Evolutionary conservation across 2,888 invertebrate genomes (phyloP).

Genomic region (Macrostomum cliftonense): DNA sequence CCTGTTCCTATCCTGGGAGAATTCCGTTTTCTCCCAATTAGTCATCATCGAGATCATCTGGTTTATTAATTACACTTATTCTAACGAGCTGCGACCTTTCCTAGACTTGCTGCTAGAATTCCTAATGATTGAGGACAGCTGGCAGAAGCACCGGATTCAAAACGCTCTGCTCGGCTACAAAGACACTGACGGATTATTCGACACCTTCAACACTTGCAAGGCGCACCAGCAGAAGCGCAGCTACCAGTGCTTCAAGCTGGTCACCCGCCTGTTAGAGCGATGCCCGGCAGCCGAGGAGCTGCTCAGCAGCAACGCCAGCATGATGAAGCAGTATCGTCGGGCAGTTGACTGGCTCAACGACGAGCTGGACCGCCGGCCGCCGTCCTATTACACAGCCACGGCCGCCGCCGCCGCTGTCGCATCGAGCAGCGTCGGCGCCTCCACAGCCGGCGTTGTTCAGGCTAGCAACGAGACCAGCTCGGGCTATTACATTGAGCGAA

Average conservation of each 20-base stretch:
- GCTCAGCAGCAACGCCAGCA: constrained; percentile 55
- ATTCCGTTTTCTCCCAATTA: constrained; percentile 71
- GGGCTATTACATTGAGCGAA: constrained; percentile 1
- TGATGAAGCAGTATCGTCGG: constrained; percentile 65
- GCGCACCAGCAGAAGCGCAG: constrained; percentile 86
- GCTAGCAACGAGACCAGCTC: background rate
- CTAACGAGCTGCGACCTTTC: constrained; percentile 76
- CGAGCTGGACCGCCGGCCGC: constrained; percentile 51
- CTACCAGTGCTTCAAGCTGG: constrained; percentile 85
- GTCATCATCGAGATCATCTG: constrained; percentile 73
- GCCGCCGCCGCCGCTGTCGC: background rate
- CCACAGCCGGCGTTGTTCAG: too few species aligned
- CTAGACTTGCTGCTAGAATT: constrained; percentile 69
- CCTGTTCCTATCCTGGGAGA: constrained; percentile 89
- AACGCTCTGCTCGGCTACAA: constrained; percentile 71
- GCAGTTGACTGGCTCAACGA: constrained; percentile 86
- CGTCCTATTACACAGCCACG: background rate
- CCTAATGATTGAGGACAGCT: constrained; percentile 74
- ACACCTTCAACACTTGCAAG: constrained; percentile 74
- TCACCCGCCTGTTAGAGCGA: constrained; percentile 68
- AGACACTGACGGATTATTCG: constrained; percentile 73
- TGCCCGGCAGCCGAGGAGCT: constrained; percentile 55
- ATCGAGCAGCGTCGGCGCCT: too few species aligned
- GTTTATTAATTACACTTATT: constrained; percentile 57
- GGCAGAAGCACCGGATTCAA: constrained; percentile 81